phyloP scores from a whole-genome alignment of 2,888 invertebrate species.

The Trichopoda pennipes region DNA sequence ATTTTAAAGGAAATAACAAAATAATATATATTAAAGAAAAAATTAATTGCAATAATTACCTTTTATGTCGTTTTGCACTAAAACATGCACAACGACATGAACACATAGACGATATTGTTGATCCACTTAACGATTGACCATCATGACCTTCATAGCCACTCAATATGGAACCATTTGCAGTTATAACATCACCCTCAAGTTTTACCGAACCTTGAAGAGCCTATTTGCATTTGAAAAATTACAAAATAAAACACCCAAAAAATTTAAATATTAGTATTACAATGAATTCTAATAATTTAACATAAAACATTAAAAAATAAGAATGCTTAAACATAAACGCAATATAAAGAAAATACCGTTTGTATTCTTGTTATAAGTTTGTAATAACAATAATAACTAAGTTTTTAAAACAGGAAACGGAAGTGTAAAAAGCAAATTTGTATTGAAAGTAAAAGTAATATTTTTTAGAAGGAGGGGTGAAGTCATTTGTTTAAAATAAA shows the following conservation, averaged over 20 bases:
- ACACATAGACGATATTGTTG: conserved; percentile 80
- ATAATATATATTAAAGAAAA: conserved; percentile 12
- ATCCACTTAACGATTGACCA: conserved; percentile 78
- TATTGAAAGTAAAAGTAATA: conserved; percentile 32
- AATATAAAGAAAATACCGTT: conserved; percentile 58
- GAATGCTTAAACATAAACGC: conserved; percentile 50
- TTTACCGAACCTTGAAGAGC: conserved; percentile 97
- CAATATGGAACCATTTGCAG: conserved; percentile 94
- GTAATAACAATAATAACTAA: conserved; percentile 51
- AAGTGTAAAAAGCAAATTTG: conserved; percentile 53
- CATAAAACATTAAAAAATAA: conserved; percentile 26
- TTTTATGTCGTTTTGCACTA: conserved; percentile 81
- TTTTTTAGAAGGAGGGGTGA: conserved; percentile 27
- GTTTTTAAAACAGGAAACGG: conserved; percentile 63
- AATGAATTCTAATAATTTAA: neutral
- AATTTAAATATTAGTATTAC: conserved; percentile 2
- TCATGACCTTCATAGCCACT: conserved; percentile 84
- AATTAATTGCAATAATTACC: conserved; percentile 73
- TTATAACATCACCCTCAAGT: conserved; percentile 98
- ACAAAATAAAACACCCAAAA: conserved; percentile 29
- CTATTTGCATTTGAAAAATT: conserved; percentile 81
- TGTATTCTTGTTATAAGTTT: conserved; percentile 52
- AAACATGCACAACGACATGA: conserved; percentile 81
- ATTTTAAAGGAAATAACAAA: conserved; percentile 11
- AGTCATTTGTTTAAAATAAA: conserved; percentile 35